A percentile compares a stretch with the other conserved stretches of the same genome.
Evolutionary conservation across 2,797 vertebrate genomes (phyloP).

Genomic region (Kryptopterus vitreolus): DNA sequence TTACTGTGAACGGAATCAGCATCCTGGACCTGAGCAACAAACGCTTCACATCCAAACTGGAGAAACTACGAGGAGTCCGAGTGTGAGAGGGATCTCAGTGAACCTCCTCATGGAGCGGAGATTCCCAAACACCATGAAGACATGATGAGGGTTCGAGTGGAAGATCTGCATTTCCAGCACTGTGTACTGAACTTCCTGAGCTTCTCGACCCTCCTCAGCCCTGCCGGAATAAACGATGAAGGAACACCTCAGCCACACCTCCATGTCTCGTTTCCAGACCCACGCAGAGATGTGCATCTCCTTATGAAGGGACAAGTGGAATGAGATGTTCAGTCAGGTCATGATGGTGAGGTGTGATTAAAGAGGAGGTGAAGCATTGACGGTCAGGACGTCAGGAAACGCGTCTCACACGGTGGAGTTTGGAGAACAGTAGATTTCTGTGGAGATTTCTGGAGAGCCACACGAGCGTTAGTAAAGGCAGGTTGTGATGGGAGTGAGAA

Average conservation of each 20-base stretch:
- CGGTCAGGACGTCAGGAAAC: no score
- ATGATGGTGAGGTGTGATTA: not conserved
- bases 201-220: not conserved
- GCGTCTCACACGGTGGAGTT: no score
- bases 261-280: not conserved
- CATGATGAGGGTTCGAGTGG: not conserved
- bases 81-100: not conserved
- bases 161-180: no score
- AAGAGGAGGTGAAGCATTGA: no score
- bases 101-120: not conserved
- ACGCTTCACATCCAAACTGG: constrained; percentile 72
- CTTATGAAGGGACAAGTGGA: not conserved
- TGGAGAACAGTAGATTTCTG: no score
- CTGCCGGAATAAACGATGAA: not conserved
- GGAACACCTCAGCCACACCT: not conserved
- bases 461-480: no score
- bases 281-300: not conserved
- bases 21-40: constrained; percentile 71
- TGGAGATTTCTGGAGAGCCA: no score
- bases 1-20: constrained; percentile 69
- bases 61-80: constrained; percentile 58
- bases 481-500: no score
- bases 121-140: not conserved
- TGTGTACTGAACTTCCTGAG: no score
- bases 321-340: not conserved